Evolutionary conservation across 2,888 invertebrate species (phyloP).

Genomic region (Horisme vitalbata): DNA sequence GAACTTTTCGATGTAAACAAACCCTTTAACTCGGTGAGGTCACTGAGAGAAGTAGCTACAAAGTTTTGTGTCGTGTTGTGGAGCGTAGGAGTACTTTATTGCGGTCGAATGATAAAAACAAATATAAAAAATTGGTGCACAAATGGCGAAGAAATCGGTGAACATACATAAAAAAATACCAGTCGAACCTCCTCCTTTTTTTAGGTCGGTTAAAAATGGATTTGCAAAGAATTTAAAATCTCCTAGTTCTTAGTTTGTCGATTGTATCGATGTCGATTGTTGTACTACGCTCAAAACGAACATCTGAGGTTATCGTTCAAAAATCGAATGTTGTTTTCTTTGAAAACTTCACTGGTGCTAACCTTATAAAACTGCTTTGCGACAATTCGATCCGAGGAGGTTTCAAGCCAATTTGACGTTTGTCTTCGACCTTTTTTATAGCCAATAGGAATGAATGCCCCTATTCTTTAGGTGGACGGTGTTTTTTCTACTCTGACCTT

Average conservation of each 20-base stretch:
- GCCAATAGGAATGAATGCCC: conserved; percentile 45
- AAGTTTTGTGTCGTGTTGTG: conserved; percentile 6
- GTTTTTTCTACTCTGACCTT: conserved; percentile 15
- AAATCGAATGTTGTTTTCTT: neutral
- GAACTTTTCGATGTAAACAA: conserved; percentile 16
- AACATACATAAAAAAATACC: too few relatives aligned
- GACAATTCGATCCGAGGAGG: conserved; percentile 62
- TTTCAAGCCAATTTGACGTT: conserved; percentile 53
- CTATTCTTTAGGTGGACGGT: conserved; percentile 9
- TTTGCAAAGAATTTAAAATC: too few relatives aligned
- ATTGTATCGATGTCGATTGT: too few relatives aligned
- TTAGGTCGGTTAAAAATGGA: too few relatives aligned
- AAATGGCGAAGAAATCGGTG: too few relatives aligned
- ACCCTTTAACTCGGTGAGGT: conserved; percentile 11
- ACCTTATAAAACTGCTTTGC: conserved; percentile 29
- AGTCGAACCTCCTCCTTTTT: too few relatives aligned
- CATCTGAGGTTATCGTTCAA: too few relatives aligned
- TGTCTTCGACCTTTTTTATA: conserved; percentile 62
- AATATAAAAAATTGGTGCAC: too few relatives aligned
- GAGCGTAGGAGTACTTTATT: neutral
- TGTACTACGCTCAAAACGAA: too few relatives aligned
- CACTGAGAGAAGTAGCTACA: conserved; percentile 1
- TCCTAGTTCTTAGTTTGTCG: too few relatives aligned
- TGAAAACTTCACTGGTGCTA: neutral
- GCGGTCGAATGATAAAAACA: neutral